phyloP scores from a whole-genome alignment of 2,113 vertebrate genomes.

The Thunnus thynnus region DNA sequence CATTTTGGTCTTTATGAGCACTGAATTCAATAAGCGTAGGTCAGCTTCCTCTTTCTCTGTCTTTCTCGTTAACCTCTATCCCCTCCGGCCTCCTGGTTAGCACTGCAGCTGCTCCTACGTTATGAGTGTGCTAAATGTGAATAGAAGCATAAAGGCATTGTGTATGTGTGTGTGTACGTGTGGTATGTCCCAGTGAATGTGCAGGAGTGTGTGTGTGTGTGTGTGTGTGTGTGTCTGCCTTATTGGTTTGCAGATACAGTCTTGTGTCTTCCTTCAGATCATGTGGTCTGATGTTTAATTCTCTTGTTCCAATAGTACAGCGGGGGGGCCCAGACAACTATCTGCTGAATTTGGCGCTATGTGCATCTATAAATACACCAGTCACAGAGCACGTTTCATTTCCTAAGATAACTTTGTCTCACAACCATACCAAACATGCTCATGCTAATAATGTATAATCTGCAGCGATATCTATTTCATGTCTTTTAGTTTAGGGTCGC shows the following conservation, averaged over 20 bases:
- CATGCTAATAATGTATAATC: constrained; percentile 72
- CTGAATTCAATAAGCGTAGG: constrained; percentile 53
- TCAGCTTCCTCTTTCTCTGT: constrained; percentile 49
- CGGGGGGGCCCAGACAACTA: constrained; percentile 64
- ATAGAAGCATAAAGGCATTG: constrained; percentile 80
- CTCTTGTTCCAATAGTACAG: constrained; percentile 47
- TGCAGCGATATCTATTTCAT: constrained; percentile 59
- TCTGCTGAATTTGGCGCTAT: constrained; percentile 71
- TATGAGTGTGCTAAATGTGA: constrained; percentile 83
- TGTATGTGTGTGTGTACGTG: constrained; percentile 34
- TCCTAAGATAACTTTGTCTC: constrained; percentile 73
- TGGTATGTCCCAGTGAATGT: constrained; percentile 1
- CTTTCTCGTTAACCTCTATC: constrained; percentile 73
- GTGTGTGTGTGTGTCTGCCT: constrained; percentile 13
- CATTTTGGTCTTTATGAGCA: constrained; percentile 35
- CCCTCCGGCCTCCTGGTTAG: constrained; percentile 76
- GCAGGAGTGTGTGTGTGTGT: constrained; percentile 16
- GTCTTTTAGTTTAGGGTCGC: constrained; percentile 49
- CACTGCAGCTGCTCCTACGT: constrained; percentile 78
- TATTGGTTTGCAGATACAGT: constrained; percentile 42
- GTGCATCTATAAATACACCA: constrained; percentile 67
- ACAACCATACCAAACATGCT: constrained; percentile 70
- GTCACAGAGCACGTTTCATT: constrained; percentile 61
- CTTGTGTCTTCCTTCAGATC: constrained; percentile 45
- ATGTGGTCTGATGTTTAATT: constrained; percentile 55